Evolutionary conservation across 2,797 vertebrate genomes (phyloP).

Genomic region (Echeneis naucrates): DNA sequence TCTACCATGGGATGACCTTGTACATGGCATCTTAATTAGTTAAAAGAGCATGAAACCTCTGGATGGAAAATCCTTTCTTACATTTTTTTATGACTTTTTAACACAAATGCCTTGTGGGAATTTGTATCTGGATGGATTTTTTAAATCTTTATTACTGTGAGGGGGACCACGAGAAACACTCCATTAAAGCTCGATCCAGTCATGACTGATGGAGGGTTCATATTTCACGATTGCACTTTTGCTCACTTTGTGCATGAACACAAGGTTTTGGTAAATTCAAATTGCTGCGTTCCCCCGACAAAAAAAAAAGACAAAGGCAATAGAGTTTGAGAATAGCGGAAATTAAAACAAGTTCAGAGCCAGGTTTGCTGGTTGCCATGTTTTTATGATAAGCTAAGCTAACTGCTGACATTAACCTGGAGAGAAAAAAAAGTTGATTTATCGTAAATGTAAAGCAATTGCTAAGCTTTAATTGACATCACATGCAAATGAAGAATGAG

Average conservation of each 20-base stretch:
- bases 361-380: not conserved
- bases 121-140: slow-evolving; percentile 21
- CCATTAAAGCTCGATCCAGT: slow-evolving; percentile 20
- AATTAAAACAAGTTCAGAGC: not conserved
- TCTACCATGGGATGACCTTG: slow-evolving; percentile 29
- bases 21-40: slow-evolving; percentile 17
- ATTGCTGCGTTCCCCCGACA: slow-evolving; percentile 12
- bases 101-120: slow-evolving; percentile 29
- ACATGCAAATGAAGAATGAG: not conserved
- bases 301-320: not conserved
- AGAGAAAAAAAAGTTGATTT: not conserved
- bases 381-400: not conserved
- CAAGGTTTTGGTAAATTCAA: slow-evolving; percentile 5
- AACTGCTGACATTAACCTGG: not conserved
- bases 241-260: not conserved
- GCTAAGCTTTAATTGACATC: not conserved
- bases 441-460: not conserved
- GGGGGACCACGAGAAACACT: slow-evolving; percentile 19
- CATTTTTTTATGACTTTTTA: slow-evolving; percentile 42
- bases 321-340: not conserved
- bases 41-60: slow-evolving; percentile 37
- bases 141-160: slow-evolving; percentile 18
- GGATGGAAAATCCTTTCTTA: slow-evolving; percentile 38
- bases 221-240: slow-evolving; percentile 3
- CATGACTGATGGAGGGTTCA: not conserved